Percentiles rank a stretch among this genome's conserved stretches.
Evolutionary conservation across 2,888 invertebrate genomes (phyloP).

Genomic region (Thumatha senex): DNA sequence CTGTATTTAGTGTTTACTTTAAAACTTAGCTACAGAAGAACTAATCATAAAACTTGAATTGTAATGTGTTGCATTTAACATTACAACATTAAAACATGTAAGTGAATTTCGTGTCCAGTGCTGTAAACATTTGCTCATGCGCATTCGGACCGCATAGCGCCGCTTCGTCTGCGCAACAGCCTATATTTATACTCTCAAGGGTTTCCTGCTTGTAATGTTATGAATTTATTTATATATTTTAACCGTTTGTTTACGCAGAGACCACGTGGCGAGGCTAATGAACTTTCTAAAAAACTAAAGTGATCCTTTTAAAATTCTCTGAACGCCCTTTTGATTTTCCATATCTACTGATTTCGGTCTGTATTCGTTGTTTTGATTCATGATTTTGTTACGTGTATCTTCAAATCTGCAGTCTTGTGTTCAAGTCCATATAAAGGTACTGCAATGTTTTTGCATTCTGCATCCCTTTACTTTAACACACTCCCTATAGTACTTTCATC

Average conservation of each 20-base stretch:
- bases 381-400: too few species aligned
- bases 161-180: conserved; percentile 65
- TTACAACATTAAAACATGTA: conserved; percentile 38
- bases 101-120: conserved; percentile 58
- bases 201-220: conserved; percentile 75
- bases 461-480: too few species aligned
- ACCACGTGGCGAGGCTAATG: conserved; percentile 70
- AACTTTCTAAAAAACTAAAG: conserved; percentile 41
- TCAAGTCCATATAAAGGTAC: too few species aligned
- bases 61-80: conserved; percentile 42
- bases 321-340: too few species aligned
- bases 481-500: too few species aligned
- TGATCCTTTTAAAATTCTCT: too few species aligned
- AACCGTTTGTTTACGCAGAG: conserved; percentile 68
- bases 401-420: too few species aligned
- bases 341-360: too few species aligned
- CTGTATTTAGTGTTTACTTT: conserved; percentile 26
- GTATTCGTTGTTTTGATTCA: too few species aligned
- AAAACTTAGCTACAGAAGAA: conserved; percentile 43
- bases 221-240: conserved; percentile 62
- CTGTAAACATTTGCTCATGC: conserved; percentile 67
- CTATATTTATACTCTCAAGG: conserved; percentile 77
- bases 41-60: conserved; percentile 38
- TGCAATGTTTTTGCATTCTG: too few species aligned
- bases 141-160: conserved; percentile 46